Base-by-base conservation (phyloP, 2,113 vertebrate species). In the Aphelocoma coerulescens region DNA sequence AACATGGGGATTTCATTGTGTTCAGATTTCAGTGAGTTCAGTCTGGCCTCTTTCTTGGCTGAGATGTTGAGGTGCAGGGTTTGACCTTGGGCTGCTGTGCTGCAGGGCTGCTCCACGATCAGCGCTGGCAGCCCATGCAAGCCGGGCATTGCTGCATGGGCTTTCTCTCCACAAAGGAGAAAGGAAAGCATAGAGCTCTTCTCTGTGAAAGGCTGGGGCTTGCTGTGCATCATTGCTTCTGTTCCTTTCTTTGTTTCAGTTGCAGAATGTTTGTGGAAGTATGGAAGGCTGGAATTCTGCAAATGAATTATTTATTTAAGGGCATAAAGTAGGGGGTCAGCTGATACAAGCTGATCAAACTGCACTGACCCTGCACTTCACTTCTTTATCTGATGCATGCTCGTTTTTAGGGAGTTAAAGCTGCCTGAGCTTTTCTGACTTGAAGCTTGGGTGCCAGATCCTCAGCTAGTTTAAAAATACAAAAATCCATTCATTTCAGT, bases 81-180 rank as follows among this genome's bases (percentile, higher is more conserved):
- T 49, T 75, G 74, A 41, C 86, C 77, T 67, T 2, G 0, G 57
- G 51, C 62, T 73, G 84, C 85, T 61, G 57, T 54, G 61, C 85
- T 68, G 57, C 41, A 19, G 66, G 74, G 52, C 81, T 82, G 43
- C 30, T 74, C 52, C 39, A 9, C 0, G 14, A 23, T 33, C 48
- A 10, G 24, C 4, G 1, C 9, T 24, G 5, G 26, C 75, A 74
- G 84, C 55, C 49, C 0, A 0, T 44, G 18, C 30, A 30, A 65
- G 51, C 33, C 2, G 5, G 35, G 55, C 8, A 1, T 52, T 85
- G 71, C 44, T 3, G 0, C 28, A 2, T 0, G 1, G 37, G 16
- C 26, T 58, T 68, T 58, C 55, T 76, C 22, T 49, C 32, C 7
- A 3, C 18, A 51, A 20, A 58, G 72, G 19, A 88, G 80, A 69